Conservation (phyloP, 1,140 invertebrate genomes). For the Orius laevigatus region DNA sequence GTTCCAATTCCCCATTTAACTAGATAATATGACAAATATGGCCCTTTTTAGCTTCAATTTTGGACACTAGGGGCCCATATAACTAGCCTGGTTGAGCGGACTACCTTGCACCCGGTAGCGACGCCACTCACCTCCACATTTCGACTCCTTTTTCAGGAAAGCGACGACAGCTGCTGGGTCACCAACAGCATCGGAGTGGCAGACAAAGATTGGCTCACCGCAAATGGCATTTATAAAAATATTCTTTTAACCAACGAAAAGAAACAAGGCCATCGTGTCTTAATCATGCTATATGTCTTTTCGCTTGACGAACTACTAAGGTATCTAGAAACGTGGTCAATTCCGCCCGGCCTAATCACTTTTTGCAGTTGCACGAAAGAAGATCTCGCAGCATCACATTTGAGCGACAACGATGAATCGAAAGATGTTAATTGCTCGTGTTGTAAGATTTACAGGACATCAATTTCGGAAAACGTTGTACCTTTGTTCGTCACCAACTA, state of each 20-base stretch:
- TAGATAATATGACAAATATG: too few species aligned
- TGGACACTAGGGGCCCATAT: too few species aligned
- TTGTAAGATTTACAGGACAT: constrained; percentile 1
- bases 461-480: constrained; percentile 10
- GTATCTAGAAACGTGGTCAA: too few species aligned
- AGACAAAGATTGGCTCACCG: constrained; percentile 16
- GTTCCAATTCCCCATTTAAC: too few species aligned
- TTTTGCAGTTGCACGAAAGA: background rate
- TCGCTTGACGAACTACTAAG: constrained; percentile 1
- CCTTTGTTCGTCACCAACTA: constrained; percentile 20
- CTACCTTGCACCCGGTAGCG: too few species aligned
- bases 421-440: background rate
- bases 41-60: too few species aligned
- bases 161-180: background rate
- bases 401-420: constrained; percentile 1
- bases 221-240: background rate
- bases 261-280: constrained; percentile 8
- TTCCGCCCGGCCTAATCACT: too few species aligned
- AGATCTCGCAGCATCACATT: background rate
- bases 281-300: background rate
- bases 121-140: too few species aligned
- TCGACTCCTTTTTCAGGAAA: background rate
- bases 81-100: too few species aligned
- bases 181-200: constrained; percentile 19
- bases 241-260: constrained; percentile 1